A percentile compares a stretch with the other conserved stretches of the same genome.
Conservation (phyloP, 2,113 vertebrate genomes). For the Callaeas wilsoni region DNA sequence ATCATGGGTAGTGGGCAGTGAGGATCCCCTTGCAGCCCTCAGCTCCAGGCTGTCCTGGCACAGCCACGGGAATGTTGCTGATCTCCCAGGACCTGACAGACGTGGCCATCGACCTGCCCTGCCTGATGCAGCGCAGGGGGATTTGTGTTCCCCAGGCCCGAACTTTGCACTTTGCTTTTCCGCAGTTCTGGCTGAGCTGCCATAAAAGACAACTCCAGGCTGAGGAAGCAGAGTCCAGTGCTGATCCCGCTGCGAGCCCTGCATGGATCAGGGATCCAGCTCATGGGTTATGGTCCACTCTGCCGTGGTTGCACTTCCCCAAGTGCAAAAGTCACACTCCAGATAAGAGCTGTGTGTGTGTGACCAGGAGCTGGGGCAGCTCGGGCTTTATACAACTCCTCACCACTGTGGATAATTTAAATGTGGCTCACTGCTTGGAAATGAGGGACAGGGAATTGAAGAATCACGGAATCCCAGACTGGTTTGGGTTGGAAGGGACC, state of each 20-base stretch:
- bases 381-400: not conserved
- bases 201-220: not conserved
- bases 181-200: not conserved
- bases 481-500: not conserved
- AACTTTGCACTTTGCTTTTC: not conserved
- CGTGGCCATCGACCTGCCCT: rapidly evolving
- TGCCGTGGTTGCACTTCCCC: not conserved
- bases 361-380: not conserved
- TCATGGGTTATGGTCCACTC: not conserved
- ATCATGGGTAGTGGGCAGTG: rapidly evolving
- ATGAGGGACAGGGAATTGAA: rapidly evolving
- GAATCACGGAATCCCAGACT: not conserved
- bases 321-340: not conserved
- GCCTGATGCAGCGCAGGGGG: not conserved
- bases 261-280: rapidly evolving
- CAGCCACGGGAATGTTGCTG: rapidly evolving
- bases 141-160: not conserved
- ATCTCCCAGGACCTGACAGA: not conserved
- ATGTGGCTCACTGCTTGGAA: no score
- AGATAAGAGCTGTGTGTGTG: not conserved
- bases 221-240: not conserved
- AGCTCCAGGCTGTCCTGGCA: no score
- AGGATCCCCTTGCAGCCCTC: not conserved
- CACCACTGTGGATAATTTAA: rapidly evolving
- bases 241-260: rapidly evolving